Base-by-base conservation (phyloP, 2,113 vertebrate species). In the Seriola dumerili region DNA sequence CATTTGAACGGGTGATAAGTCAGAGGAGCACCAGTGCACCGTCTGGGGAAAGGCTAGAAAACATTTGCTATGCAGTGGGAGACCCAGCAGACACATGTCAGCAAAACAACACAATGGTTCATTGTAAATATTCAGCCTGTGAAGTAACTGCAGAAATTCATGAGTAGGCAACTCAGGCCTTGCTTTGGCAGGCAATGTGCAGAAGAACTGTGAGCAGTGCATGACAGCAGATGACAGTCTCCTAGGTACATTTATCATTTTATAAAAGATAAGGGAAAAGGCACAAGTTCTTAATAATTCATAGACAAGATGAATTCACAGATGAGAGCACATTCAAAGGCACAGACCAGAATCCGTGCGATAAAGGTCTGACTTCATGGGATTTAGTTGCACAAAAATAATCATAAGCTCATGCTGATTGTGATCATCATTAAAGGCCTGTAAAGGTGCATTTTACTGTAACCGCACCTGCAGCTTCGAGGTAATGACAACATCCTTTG, bases 401-500 rank as follows among this genome's bases (percentile, higher is more conserved):
- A 48, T 23, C 2, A 19, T 0, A 23, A 32, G 0, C 32, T 55
- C 17, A 4, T 10, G 1, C 2, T 29, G 5, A 32, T 34, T 40
- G 32, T 21, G 9, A 32, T 75, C 11, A 12, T 74, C 4, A 67
- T 38, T 14, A 36, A 0, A 54, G 73, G 85, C 62, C 71, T 9
- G 29, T 57, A 74, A 71, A 88, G 72, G 81, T 82, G 77, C 77
- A 38, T 85, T 71, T 85, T 48, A 80, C 74, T 71, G 74, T 84
- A 92, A 90, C 93, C 94, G 92, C 94, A 93, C 91, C 95, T 95
- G 82, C 79, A 81, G 83, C 73, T 83, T 16, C 64, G 88, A 85
- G 91, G 89, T 92, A 89, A 93, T 93, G 92, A 94, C 92, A 93
- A 87, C 94, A 94, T 93, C 89, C 86, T 90, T 89, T 87, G 88